Conservation (phyloP, 2,113 vertebrate genomes). For the Perca schrenkii region DNA sequence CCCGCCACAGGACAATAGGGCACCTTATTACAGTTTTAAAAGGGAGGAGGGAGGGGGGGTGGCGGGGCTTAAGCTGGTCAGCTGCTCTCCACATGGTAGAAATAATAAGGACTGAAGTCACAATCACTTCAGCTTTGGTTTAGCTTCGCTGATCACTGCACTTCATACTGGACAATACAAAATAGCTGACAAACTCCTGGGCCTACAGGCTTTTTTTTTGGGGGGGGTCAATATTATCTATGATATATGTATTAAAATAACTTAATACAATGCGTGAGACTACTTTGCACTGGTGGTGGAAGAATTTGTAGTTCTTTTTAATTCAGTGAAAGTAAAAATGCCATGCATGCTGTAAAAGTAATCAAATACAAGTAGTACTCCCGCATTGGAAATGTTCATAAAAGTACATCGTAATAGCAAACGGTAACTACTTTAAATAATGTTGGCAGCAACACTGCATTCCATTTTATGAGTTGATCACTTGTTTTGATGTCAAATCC, state of each 20-base stretch:
- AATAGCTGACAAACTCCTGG: conserved; percentile 43
- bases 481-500: background rate
- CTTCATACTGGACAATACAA: conserved; percentile 88
- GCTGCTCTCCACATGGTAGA: conserved; percentile 97
- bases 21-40: conserved; percentile 88
- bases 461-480: background rate
- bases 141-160: conserved; percentile 88
- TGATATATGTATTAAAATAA: background rate
- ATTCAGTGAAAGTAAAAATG: background rate
- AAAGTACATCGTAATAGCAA: no score
- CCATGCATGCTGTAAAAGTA: background rate
- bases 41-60: conserved; percentile 39
- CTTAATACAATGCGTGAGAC: background rate
- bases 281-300: background rate
- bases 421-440: background rate
- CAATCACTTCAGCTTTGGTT: conserved; percentile 92
- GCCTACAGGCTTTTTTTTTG: background rate
- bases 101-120: conserved; percentile 90
- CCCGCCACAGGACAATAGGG: conserved; percentile 80
- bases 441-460: background rate
- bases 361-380: background rate
- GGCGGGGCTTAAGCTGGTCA: conserved; percentile 89
- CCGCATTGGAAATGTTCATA: background rate
- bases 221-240: background rate
- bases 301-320: background rate